These are phyloP conservation scores for Chionis minor DNA, from an alignment of 2,113 vertebrate species.

Conservation along the genomic window DNA sequence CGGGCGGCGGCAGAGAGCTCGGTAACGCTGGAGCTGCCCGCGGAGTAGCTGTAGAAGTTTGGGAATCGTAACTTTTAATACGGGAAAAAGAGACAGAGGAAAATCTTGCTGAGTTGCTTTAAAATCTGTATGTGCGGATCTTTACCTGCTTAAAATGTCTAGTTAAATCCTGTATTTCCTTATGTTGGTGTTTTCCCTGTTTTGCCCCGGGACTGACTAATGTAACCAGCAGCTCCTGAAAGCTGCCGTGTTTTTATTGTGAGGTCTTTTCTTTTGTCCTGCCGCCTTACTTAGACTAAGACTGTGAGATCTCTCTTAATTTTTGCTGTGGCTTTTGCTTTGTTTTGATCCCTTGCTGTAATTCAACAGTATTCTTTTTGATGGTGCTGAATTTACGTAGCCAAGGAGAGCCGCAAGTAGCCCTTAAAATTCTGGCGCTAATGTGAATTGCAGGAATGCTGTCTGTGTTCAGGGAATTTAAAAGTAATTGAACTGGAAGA, in stretches of 20 bases:
- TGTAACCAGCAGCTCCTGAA: conserved; percentile 26
- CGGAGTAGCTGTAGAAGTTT: background rate
- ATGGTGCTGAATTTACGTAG: background rate
- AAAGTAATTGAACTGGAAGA: conserved; percentile 48
- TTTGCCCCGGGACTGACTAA: conserved; percentile 11
- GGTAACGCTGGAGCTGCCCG: background rate
- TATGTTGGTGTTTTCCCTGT: background rate
- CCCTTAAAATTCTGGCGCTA: background rate
- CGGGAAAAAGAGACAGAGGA: background rate
- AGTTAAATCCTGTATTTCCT: background rate
- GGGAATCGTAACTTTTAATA: background rate
- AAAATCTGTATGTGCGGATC: background rate
- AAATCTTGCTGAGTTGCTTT: background rate
- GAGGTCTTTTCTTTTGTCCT: background rate
- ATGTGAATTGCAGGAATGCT: background rate
- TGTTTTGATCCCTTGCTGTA: background rate
- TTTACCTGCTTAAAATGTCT: background rate
- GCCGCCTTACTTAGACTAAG: background rate
- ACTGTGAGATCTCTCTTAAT: background rate
- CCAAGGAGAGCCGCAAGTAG: background rate
- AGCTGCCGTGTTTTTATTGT: background rate
- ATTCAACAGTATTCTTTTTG: background rate
- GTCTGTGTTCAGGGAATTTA: background rate
- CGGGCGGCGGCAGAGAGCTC: background rate
- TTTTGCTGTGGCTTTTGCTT: background rate